Conservation (phyloP, 1,140 invertebrate genomes). For the Drosophila burlai region DNA sequence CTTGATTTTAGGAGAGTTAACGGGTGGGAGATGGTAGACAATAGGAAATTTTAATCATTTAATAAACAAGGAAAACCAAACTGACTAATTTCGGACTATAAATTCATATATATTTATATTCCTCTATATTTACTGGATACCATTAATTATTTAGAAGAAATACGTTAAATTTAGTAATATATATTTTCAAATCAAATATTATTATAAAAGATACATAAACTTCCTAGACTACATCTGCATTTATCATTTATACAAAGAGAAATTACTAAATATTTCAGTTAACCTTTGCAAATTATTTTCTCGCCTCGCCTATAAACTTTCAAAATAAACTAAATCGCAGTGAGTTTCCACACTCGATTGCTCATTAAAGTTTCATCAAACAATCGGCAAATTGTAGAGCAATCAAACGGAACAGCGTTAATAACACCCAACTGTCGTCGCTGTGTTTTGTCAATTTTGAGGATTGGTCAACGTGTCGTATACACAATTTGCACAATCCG, state of each 20-base stretch:
- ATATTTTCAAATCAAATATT: no score
- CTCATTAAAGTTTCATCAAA: conserved; percentile 35
- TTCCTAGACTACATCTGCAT: neutral
- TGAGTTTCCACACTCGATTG: conserved; percentile 11
- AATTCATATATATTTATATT: neutral
- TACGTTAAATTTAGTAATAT: neutral
- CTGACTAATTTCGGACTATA: neutral
- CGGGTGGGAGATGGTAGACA: neutral
- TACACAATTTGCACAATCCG: conserved; percentile 76
- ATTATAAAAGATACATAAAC: neutral
- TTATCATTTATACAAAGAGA: neutral
- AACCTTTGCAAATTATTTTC: neutral
- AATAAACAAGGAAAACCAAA: neutral
- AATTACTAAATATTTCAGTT: neutral
- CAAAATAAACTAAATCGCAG: neutral
- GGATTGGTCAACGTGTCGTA: conserved; percentile 79
- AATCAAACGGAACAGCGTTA: conserved; percentile 42
- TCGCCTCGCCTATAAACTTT: neutral
- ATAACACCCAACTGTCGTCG: conserved; percentile 65
- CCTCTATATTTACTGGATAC: neutral
- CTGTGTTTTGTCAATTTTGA: conserved; percentile 69
- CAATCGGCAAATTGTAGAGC: conserved; percentile 51
- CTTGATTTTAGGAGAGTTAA: conserved; percentile 19
- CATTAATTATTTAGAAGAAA: neutral
- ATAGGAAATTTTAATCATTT: no score